These are phyloP conservation scores for Aphelenchoides fujianensis DNA, from an alignment of 1,140 invertebrate genomes.

Conservation along the genomic window DNA sequence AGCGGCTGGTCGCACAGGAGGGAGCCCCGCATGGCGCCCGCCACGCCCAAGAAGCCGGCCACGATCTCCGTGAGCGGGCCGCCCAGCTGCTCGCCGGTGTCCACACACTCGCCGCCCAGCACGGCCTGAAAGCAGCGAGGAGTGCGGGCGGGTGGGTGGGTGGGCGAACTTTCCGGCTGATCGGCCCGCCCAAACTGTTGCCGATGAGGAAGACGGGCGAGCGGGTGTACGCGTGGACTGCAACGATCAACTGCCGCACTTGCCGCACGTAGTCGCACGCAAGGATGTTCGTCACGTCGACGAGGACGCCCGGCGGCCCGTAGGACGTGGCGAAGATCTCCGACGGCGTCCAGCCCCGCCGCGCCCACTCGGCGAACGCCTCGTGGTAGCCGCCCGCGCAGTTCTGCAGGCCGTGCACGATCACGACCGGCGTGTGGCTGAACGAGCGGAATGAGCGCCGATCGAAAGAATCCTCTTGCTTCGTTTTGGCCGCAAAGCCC, in stretches of 20 bases:
- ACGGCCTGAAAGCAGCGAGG: slow-evolving; percentile 25
- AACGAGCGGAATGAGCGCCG: background rate
- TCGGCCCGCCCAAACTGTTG: slow-evolving; percentile 14
- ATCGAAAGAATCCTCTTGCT: background rate
- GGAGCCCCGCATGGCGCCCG: slow-evolving; percentile 18
- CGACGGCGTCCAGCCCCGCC: background rate
- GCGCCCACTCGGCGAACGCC: background rate
- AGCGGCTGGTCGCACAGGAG: background rate
- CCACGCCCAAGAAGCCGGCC: slow-evolving; percentile 3
- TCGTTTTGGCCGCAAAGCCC: background rate
- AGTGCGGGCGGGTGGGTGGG: no score
- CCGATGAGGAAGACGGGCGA: slow-evolving; percentile 24
- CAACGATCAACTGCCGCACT: slow-evolving; percentile 16
- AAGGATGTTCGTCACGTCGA: background rate
- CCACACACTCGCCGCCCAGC: slow-evolving; percentile 26
- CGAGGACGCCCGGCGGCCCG: background rate
- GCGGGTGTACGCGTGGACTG: slow-evolving; percentile 11
- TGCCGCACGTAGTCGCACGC: background rate
- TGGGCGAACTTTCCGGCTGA: slow-evolving; percentile 10
- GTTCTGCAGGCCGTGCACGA: slow-evolving; percentile 21
- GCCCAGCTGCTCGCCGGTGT: slow-evolving; percentile 21
- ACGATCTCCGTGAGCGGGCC: slow-evolving; percentile 18
- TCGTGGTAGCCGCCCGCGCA: slow-evolving; percentile 11
- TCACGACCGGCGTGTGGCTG: slow-evolving; percentile 6
- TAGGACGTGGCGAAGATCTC: slow-evolving; percentile 23